These are phyloP conservation scores for Nasonia vitripennis DNA, from an alignment of 1,140 invertebrate genomes.

Conservation along the genomic window DNA sequence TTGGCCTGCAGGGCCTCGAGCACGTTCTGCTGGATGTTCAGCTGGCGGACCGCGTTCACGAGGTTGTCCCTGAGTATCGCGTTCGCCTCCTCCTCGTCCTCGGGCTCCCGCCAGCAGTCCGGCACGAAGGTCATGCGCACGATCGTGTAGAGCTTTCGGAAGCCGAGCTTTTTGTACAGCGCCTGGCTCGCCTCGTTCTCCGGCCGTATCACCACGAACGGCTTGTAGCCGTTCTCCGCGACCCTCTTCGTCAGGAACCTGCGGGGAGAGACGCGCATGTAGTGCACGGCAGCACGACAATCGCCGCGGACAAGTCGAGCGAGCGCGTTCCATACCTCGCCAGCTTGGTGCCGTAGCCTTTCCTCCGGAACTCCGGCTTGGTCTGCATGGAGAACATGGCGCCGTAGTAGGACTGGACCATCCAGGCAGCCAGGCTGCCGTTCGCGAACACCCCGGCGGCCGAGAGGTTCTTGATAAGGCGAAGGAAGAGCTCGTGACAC, in stretches of 20 bases:
- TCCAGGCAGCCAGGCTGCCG: slow-evolving; percentile 86
- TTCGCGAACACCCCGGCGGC: slow-evolving; percentile 85
- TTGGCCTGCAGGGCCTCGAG: slow-evolving; percentile 59
- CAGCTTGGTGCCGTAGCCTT: slow-evolving; percentile 78
- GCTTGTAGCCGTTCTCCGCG: slow-evolving; percentile 84
- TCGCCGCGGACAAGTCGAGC: background rate
- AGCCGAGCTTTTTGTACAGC: slow-evolving; percentile 87
- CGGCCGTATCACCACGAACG: slow-evolving; percentile 90
- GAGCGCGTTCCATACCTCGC: slow-evolving; percentile 62
- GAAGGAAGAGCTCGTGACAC: slow-evolving; percentile 86
- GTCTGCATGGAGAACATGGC: slow-evolving; percentile 95
- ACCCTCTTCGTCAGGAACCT: slow-evolving; percentile 81
- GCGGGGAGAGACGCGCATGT: background rate
- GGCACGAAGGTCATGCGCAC: slow-evolving; percentile 76
- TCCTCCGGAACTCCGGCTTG: slow-evolving; percentile 85
- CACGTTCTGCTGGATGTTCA: slow-evolving; percentile 65
- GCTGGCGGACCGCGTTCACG: slow-evolving; percentile 64
- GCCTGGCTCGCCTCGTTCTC: slow-evolving; percentile 88
- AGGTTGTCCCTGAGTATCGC: slow-evolving; percentile 63
- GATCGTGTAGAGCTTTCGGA: slow-evolving; percentile 80
- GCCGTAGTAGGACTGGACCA: slow-evolving; percentile 91
- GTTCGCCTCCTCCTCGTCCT: slow-evolving; percentile 56
- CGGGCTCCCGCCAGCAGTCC: slow-evolving; percentile 61
- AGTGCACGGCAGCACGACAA: too few relatives aligned
- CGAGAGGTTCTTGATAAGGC: slow-evolving; percentile 79